Base-by-base conservation (phyloP, 2,797 vertebrate species). In the Chromobotia macracanthus region DNA sequence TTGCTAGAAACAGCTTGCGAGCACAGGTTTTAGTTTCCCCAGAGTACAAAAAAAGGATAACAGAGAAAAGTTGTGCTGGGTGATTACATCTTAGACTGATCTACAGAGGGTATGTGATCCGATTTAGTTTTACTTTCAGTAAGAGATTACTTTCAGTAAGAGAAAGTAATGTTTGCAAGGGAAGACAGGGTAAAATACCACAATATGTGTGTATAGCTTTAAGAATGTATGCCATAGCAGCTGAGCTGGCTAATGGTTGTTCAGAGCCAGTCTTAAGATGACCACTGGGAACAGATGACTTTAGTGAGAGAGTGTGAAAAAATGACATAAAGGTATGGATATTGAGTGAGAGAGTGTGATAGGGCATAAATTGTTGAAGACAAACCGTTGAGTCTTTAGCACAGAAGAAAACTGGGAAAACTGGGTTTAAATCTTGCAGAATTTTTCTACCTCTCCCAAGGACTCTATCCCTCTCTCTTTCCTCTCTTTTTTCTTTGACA, bases 1-100 rank as follows among this genome's bases (percentile, higher is more conserved):
- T n/a, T n/a, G 11, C 51, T 23, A 48, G 44, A 60, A 74, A 19
- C 21, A 23, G n/a, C n/a, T n/a, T n/a, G 6, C 41, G 50, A 31
- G 28, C 64, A 51, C 72, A 80, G 75, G 68, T n/a, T n/a, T 75
- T 75, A 80, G 55, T 7, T 63, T 69, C 46, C 72, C 23, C 44
- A 75, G 53, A 69, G 23, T 19, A 63, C 25, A 80, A 58, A 55
- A 80, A 8, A 31, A 64, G n/a, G 58, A 79, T 72, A 72, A 55
- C 72, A 21, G 31, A 72, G 11, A 60, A 16, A 46, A n/a, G 60
- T 23, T 41, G 46, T 68, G 56, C 21, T 65, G 31, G 69, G 16
- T 58, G 68, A 79, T 79, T 44, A 72, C 18, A 79, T 79, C 77
- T 72, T 41, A 25, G 48, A 35, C 56, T 55, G 48, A 64, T 79